Evolutionary conservation across 2,797 vertebrate genomes (phyloP).

Genomic region (Dicrostonyx torquatus): DNA sequence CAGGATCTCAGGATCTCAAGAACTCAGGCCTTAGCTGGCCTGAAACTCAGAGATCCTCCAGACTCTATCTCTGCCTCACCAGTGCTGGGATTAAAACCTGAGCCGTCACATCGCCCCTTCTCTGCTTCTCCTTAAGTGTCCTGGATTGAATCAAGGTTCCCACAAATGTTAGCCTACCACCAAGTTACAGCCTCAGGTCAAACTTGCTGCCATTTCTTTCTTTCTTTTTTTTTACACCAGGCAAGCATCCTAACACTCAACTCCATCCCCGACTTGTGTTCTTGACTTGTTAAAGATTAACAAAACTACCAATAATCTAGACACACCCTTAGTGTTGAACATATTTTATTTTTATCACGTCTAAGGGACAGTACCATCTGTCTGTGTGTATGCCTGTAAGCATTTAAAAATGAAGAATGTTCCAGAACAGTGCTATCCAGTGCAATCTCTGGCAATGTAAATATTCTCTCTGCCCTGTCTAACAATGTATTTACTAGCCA

Average conservation of each 20-base stretch:
- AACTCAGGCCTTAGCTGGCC: neutral
- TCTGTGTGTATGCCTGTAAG: neutral
- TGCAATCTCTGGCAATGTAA: neutral
- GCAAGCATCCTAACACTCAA: neutral
- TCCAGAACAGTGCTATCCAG: neutral
- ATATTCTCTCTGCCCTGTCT: neutral
- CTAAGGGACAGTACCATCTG: neutral
- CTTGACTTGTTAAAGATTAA: constrained; percentile 6
- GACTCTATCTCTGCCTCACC: neutral
- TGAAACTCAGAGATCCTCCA: neutral
- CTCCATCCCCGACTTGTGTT: neutral
- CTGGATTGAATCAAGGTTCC: neutral
- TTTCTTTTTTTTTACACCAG: neutral
- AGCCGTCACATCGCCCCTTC: neutral
- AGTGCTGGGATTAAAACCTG: neutral
- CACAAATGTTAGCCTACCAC: neutral
- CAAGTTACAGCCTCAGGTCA: neutral
- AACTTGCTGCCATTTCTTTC: neutral
- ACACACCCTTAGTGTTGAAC: neutral
- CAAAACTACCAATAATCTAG: neutral
- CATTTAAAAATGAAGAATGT: neutral
- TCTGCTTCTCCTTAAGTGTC: neutral
- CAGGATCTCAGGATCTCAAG: neutral
- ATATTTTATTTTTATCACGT: neutral
- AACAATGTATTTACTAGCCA: neutral